phyloP scores from a whole-genome alignment of 1,140 invertebrate genomes.

The Trachymyrmex cornetzi region DNA sequence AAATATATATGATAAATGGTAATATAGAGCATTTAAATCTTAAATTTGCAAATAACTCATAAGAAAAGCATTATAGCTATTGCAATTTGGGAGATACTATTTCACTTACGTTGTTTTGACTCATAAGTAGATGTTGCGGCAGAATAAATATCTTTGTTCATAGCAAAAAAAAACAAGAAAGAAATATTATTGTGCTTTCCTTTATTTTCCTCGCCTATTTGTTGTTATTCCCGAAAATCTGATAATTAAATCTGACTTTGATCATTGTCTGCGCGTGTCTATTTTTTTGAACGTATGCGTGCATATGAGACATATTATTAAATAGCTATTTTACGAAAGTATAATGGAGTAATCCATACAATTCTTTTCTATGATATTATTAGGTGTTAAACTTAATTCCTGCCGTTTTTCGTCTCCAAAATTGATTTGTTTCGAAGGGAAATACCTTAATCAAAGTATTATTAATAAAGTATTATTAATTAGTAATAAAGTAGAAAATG shows the following conservation, averaged over 20 bases:
- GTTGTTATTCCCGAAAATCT: constrained; percentile 64
- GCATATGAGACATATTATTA: constrained; percentile 56
- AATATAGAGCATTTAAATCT: constrained; percentile 35
- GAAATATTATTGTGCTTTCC: constrained; percentile 84
- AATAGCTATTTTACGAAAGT: constrained; percentile 4
- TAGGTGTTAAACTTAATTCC: too few species aligned
- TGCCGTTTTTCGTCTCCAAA: too few species aligned
- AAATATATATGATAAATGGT: neutral
- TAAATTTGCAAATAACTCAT: neutral
- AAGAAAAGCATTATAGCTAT: constrained; percentile 26
- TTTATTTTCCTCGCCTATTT: constrained; percentile 82
- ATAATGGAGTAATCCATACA: neutral
- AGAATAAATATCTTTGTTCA: constrained; percentile 84
- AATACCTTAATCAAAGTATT: too few species aligned
- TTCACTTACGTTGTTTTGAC: constrained; percentile 78
- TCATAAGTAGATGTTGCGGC: constrained; percentile 80
- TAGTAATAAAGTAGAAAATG: too few species aligned
- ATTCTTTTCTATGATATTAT: neutral
- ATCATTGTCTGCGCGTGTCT: neutral
- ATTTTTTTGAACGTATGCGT: constrained; percentile 69
- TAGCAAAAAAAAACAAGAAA: constrained; percentile 76
- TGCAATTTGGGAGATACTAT: constrained; percentile 42
- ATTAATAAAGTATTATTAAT: too few species aligned
- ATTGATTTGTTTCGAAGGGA: too few species aligned
- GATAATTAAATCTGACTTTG: constrained; percentile 42